phyloP scores from a whole-genome alignment of 2,888 invertebrate genomes.

The Emmelina monodactyla region DNA sequence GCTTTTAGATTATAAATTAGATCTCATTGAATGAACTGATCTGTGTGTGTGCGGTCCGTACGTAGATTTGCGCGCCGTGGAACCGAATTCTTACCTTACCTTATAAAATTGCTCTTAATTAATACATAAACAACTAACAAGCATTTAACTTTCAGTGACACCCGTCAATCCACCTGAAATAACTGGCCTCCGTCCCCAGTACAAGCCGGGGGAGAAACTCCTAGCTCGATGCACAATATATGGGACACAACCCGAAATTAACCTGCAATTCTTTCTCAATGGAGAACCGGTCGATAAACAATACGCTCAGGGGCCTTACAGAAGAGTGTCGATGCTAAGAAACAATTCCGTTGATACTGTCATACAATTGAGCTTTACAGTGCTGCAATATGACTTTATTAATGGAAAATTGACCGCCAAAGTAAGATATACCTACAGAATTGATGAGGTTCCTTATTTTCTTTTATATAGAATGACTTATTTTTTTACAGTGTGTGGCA shows the following conservation, averaged over 20 bases:
- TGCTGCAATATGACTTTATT: conserved; percentile 76
- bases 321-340: conserved; percentile 50
- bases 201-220: conserved; percentile 77
- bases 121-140: too few relatives aligned
- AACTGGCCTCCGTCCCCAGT: conserved; percentile 77
- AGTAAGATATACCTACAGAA: too few relatives aligned
- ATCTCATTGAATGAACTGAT: too few relatives aligned
- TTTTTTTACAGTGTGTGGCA: too few relatives aligned
- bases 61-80: too few relatives aligned
- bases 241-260: conserved; percentile 79
- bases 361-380: conserved; percentile 77
- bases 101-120: too few relatives aligned
- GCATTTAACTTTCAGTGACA: conserved; percentile 76
- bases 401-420: conserved; percentile 82
- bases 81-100: too few relatives aligned
- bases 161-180: conserved; percentile 81
- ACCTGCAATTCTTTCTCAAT: conserved; percentile 85
- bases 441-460: too few relatives aligned
- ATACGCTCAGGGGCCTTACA: conserved; percentile 58
- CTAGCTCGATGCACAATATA: conserved; percentile 82
- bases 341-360: conserved; percentile 73
- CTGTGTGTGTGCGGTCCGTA: too few relatives aligned
- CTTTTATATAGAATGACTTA: too few relatives aligned
- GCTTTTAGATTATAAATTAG: too few relatives aligned
- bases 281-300: conserved; percentile 68